Base-by-base conservation (phyloP, 2,888 invertebrate genomes). In the Acleris cristana region DNA sequence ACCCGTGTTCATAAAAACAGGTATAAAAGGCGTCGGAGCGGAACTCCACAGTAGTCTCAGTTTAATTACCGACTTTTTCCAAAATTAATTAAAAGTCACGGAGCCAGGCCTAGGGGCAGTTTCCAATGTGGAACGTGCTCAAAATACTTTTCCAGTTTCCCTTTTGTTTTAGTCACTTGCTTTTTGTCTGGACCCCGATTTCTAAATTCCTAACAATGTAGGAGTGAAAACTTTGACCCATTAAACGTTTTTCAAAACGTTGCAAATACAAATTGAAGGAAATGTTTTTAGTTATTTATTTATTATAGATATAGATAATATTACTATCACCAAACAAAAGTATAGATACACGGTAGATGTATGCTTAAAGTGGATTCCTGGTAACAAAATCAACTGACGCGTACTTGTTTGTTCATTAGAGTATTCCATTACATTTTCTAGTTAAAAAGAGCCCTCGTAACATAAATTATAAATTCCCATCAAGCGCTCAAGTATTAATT, bases 81-180 rank as follows among this genome's bases (percentile, higher is more conserved):
- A 79, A 83, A 87, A 90, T 86, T 90, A 86, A 89, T 87, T 88
- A 88, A 89, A 88, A 87, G 83, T 85, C 82, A 79, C 81, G 78
- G 75, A 73, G 72, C 76, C 75, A 73, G 72, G 77, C 75, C 79
- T 69, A 73, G 76, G 77, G 79, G 77, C 76, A 73, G 59, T 70
- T 70, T 67, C 76, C 75, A 74, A 74, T 78, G 77, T 76, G 74
- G 84, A 78, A 89, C 90, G 89, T 90, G 89, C 86, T 85, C 83
- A 85, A 90, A 90, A 90, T 89, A 89, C 88, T 86, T 85, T 79
- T 71, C 77, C 79, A 77, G 72, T 81, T 71, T 72, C 74, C 76
- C 78, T 82, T 72, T 88, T 82, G 79, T 83, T 83, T 77, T 81
- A 67, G 58, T 54, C 57, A 76, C 80, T 80, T 73, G 74, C 79